These are phyloP conservation scores for Sander lucioperca DNA, from an alignment of 2,113 vertebrate genomes.

Conservation along the genomic window DNA sequence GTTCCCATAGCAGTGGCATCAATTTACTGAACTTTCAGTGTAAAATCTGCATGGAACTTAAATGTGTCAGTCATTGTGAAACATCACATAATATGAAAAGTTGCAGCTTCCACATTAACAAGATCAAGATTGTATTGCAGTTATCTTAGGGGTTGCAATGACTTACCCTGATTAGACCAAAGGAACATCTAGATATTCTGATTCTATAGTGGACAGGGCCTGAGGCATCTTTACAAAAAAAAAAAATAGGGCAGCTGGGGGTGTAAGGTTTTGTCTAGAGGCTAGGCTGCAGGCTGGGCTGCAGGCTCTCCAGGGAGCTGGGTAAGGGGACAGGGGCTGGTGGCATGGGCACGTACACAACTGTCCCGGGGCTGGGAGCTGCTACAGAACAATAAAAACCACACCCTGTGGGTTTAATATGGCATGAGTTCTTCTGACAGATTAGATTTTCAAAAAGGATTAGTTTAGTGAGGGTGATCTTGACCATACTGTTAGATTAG, in stretches of 20 bases:
- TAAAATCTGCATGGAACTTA: not conserved
- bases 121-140: not conserved
- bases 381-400: conserved; percentile 65
- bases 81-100: not conserved
- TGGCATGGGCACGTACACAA: conserved; percentile 59
- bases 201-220: conserved; percentile 17
- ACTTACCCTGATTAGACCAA: conserved; percentile 16
- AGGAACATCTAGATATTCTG: conserved; percentile 14
- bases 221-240: conserved; percentile 31
- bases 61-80: conserved; percentile 2
- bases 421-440: conserved; percentile 48
- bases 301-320: conserved; percentile 62
- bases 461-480: conserved; percentile 53
- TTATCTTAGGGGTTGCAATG: conserved; percentile 2
- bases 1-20: not conserved
- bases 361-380: conserved; percentile 52
- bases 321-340: conserved; percentile 45
- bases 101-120: not conserved
- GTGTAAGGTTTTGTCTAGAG: conserved; percentile 46
- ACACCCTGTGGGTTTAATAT: conserved; percentile 66
- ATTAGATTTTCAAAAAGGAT: conserved; percentile 71
- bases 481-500: conserved; percentile 49
- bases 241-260: conserved; percentile 46
- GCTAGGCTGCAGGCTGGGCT: conserved; percentile 22
- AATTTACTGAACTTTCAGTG: not conserved